A percentile compares a stretch with the other conserved stretches of the same genome.
phyloP scores from a whole-genome alignment of 2,113 vertebrate species.

The Prietella phreatophila region DNA sequence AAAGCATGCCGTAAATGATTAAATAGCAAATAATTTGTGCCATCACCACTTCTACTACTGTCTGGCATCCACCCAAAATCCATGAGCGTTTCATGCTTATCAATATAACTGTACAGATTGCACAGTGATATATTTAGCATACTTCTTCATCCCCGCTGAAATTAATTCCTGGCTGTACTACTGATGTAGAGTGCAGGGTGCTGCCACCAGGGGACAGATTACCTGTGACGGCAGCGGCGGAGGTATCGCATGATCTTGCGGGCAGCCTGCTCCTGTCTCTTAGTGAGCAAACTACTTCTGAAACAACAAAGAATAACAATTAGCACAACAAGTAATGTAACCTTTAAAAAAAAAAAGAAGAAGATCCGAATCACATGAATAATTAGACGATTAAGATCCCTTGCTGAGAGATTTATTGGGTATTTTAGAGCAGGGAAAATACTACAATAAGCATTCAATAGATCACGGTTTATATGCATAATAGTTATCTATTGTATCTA shows the following conservation, averaged over 20 bases:
- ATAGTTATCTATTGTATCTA: not conserved
- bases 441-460: not conserved
- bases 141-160: not conserved
- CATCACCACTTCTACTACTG: not conserved
- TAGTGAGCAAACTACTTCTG: constrained; percentile 96
- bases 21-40: not conserved
- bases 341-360: not conserved
- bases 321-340: not conserved
- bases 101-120: not conserved
- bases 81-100: not conserved
- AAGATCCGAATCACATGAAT: not conserved
- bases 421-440: not conserved
- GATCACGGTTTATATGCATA: not conserved
- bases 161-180: not conserved
- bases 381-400: not conserved
- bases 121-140: not conserved
- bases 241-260: constrained; percentile 99
- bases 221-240: constrained; percentile 98
- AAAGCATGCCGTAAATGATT: not conserved
- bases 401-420: not conserved
- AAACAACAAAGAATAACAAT: constrained; percentile 52
- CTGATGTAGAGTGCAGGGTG: not conserved
- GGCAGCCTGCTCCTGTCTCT: constrained; percentile 99
- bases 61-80: not conserved
- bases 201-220: constrained; percentile 48